These are phyloP conservation scores for Sebastes minor DNA, from an alignment of 2,797 vertebrate genomes.

Conservation along the genomic window DNA sequence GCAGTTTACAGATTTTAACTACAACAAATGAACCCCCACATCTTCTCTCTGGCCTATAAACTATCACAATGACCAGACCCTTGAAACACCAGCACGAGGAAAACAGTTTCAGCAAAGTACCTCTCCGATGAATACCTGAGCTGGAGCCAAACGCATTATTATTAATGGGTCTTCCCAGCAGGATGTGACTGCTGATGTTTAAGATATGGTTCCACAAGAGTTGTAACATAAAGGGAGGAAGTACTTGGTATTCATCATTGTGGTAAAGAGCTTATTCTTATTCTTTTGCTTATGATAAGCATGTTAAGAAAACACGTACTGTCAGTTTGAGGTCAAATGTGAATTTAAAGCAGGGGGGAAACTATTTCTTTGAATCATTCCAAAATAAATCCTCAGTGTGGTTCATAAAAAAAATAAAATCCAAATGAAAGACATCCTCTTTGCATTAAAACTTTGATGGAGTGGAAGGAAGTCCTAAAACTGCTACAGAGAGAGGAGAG, in stretches of 20 bases:
- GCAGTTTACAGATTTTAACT: background rate
- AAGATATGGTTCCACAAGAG: background rate
- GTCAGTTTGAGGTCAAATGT: conserved; percentile 4
- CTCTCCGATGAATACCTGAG: background rate
- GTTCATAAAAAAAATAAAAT: background rate
- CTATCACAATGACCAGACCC: background rate
- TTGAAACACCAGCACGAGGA: background rate
- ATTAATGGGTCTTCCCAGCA: conserved; percentile 8
- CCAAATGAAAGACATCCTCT: background rate
- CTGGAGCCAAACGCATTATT: conserved; percentile 10
- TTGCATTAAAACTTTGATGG: background rate
- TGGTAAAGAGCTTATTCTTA: background rate
- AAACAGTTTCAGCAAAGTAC: background rate
- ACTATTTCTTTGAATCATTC: background rate
- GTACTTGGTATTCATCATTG: background rate
- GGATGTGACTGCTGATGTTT: conserved; percentile 21
- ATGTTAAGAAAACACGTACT: background rate
- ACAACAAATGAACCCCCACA: background rate
- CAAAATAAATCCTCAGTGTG: background rate
- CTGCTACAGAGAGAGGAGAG: background rate
- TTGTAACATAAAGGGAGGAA: conserved; percentile 1
- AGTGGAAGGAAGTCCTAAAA: conserved; percentile 4
- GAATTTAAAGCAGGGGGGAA: background rate
- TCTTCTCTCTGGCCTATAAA: background rate
- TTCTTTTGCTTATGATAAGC: background rate